Conservation (phyloP, 2,888 invertebrate genomes). For the Himalopsyche tibetana region DNA sequence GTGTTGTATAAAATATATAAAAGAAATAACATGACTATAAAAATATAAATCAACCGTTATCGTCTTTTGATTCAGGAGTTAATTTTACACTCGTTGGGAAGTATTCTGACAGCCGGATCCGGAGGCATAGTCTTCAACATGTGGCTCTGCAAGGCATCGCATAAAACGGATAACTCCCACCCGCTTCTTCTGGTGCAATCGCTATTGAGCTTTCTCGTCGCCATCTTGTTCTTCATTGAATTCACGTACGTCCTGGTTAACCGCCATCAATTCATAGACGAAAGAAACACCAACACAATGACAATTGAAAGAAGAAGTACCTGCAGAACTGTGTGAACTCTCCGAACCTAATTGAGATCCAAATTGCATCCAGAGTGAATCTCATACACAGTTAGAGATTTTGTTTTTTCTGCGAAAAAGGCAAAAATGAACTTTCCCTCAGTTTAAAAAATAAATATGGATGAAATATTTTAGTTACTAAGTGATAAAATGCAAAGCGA, state of each 20-base stretch:
- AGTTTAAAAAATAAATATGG: too few relatives aligned
- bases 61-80: constrained; percentile 50
- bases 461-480: too few relatives aligned
- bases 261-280: not conserved
- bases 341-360: too few relatives aligned
- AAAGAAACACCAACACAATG: not conserved
- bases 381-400: too few relatives aligned
- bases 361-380: too few relatives aligned
- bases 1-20: too few relatives aligned
- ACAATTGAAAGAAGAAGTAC: not conserved
- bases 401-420: too few relatives aligned
- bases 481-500: too few relatives aligned
- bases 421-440: too few relatives aligned
- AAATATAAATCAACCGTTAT: too few relatives aligned
- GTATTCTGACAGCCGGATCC: constrained; percentile 46
- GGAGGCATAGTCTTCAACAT: constrained; percentile 57
- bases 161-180: not conserved
- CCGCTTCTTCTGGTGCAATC: constrained; percentile 46
- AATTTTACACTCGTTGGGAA: constrained; percentile 49
- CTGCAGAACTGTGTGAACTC: too few relatives aligned
- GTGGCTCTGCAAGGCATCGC: constrained; percentile 45
- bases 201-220: constrained; percentile 47
- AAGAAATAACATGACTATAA: too few relatives aligned
- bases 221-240: constrained; percentile 54
- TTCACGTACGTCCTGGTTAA: constrained; percentile 52